Evolutionary conservation across 2,113 vertebrate genomes (phyloP), one percentile per base, ranked within the genome.

Genomic region (Geococcyx californianus): DNA sequence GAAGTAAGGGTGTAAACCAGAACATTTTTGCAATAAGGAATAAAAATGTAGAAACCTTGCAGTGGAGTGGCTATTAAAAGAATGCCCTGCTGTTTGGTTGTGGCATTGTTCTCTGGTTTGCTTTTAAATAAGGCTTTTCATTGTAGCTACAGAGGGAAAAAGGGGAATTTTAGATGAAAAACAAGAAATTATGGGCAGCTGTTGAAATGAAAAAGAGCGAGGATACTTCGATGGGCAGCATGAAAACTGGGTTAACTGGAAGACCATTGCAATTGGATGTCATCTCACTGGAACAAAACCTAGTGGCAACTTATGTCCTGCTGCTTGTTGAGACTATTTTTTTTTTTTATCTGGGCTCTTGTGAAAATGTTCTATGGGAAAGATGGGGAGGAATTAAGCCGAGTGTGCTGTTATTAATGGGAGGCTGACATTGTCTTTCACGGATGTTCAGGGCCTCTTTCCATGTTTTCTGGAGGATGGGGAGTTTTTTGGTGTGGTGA

Each of bases 71-170:
- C 68, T 90, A 24, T 84, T 73, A 56, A 95, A 79, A 73, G 52
- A 87, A 85, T 28, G 33, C 51, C 67, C 89, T 83, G 88, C 69
- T 92, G 67, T 66, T 80, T 93, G 84, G 62, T 73, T 59, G 62
- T 68, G 90, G 40, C 72, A 73, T 59, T 91, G 38, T 84, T 88
- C 67, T 84, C n/a, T 40, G 63, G 36, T 11, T 89, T 80, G 54
- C 66, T 88, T 96, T 89, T 91, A 77, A 91, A 58, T 55, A 42
- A 69, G 11, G 45, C n/a, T 94, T 95, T 84, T 64, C 36, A 24
- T 18, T 60, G 60, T 36, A 34, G 38, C 3, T 23, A 56, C 55
- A 69, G 38, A 68, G 28, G 28, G 55, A 13, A 72, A 89, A 95
- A 68, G 26, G 26, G 33, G 73, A 36, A 52, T 68, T 85, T 94